Percentiles rank a stretch among this genome's conserved stretches.
phyloP scores from a whole-genome alignment of 1,140 invertebrate species.

The Sinonovacula constricta region DNA sequence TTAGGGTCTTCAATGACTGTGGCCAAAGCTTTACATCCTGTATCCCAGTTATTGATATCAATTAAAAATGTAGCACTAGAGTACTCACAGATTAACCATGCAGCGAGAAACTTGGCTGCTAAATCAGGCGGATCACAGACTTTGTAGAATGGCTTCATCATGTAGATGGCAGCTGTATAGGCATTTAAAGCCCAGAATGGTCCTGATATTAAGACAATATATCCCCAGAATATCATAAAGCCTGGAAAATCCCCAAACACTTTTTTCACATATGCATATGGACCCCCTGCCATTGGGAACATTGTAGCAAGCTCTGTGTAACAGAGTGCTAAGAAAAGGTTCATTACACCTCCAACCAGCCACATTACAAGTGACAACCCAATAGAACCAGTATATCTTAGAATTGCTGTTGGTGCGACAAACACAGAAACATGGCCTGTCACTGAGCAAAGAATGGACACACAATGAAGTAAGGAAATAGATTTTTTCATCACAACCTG shows the following conservation, averaged over 20 bases:
- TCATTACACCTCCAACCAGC: slow-evolving; percentile 88
- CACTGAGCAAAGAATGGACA: slow-evolving; percentile 70
- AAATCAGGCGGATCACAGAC: slow-evolving; percentile 62
- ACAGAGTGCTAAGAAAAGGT: slow-evolving; percentile 92
- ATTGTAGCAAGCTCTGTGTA: slow-evolving; percentile 97
- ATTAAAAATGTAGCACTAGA: background rate
- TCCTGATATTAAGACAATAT: slow-evolving; percentile 85
- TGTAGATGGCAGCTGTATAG: slow-evolving; percentile 72
- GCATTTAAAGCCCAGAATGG: slow-evolving; percentile 78
- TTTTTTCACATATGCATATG: slow-evolving; percentile 96
- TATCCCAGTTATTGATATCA: no score
- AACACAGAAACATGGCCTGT: slow-evolving; percentile 73
- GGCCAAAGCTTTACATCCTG: no score
- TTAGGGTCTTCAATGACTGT: no score
- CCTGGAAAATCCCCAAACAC: slow-evolving; percentile 92
- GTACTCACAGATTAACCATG: slow-evolving; percentile 70
- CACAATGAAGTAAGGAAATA: slow-evolving; percentile 64
- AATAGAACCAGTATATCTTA: slow-evolving; percentile 63
- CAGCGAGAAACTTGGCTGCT: slow-evolving; percentile 66
- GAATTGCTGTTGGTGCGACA: slow-evolving; percentile 67
- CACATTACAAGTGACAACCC: slow-evolving; percentile 90
- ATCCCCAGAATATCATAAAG: slow-evolving; percentile 96
- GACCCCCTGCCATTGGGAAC: slow-evolving; percentile 96
- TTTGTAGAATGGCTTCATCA: slow-evolving; percentile 67
- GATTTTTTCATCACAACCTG: slow-evolving; percentile 67